phyloP scores from a whole-genome alignment of 2,888 invertebrate genomes.

The Spicauda simplicius region DNA sequence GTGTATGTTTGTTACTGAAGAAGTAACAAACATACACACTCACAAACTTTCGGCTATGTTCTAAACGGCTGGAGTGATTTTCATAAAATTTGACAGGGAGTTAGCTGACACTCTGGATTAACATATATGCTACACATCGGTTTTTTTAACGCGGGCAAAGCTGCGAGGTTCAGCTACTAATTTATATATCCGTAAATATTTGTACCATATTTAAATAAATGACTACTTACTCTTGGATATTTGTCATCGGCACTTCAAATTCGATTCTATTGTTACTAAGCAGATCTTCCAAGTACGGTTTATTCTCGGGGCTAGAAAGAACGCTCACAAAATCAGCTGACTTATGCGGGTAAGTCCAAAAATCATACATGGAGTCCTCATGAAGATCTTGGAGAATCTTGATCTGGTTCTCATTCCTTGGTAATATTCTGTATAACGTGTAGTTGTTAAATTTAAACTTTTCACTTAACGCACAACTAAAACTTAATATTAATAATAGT shows the following conservation, averaged over 20 bases:
- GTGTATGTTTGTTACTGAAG: too few species aligned
- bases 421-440: constrained; percentile 82
- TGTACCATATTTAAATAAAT: too few species aligned
- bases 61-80: too few species aligned
- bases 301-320: constrained; percentile 70
- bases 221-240: constrained; percentile 79
- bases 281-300: constrained; percentile 58
- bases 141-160: too few species aligned
- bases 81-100: too few species aligned
- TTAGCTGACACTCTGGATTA: too few species aligned
- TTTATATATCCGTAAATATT: too few species aligned
- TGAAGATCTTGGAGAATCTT: constrained; percentile 75
- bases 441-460: constrained; percentile 68
- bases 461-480: constrained; percentile 46
- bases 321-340: constrained; percentile 65
- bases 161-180: too few species aligned
- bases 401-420: constrained; percentile 76
- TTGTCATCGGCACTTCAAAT: constrained; percentile 69
- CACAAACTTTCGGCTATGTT: too few species aligned
- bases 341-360: constrained; percentile 67
- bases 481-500: constrained; percentile 34
- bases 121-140: too few species aligned
- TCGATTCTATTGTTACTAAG: constrained; percentile 64
- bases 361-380: constrained; percentile 69
- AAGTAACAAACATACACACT: too few species aligned